Percentiles rank a stretch among this genome's conserved stretches.
Evolutionary conservation across 1,140 invertebrate species (phyloP).

Genomic region (Parapsyche elsis): DNA sequence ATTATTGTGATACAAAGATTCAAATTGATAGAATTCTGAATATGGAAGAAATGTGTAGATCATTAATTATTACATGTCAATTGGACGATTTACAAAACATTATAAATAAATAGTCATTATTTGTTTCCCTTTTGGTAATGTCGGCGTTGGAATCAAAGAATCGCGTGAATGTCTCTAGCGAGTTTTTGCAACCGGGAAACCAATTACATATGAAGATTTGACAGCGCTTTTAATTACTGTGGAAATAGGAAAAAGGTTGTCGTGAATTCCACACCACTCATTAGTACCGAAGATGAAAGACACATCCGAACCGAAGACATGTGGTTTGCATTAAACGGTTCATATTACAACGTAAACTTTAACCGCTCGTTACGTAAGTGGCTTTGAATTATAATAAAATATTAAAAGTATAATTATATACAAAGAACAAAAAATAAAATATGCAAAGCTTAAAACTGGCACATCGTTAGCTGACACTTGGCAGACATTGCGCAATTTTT

Average conservation of each 20-base stretch:
- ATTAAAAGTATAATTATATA: neutral
- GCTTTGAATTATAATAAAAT: neutral
- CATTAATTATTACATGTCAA: neutral
- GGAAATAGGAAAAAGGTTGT: neutral
- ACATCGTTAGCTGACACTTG: neutral
- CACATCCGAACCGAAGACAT: constrained; percentile 32
- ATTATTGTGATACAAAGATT: no score
- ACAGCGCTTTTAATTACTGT: constrained; percentile 27
- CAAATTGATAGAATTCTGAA: no score
- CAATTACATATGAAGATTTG: constrained; percentile 30
- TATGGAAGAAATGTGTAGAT: neutral
- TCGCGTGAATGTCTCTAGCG: neutral
- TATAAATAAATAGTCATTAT: neutral
- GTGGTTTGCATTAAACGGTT: constrained; percentile 12
- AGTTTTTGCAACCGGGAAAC: constrained; percentile 25
- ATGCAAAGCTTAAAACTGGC: no score
- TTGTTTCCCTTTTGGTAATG: neutral
- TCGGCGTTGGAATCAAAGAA: neutral
- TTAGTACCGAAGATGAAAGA: constrained; percentile 32
- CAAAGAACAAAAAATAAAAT: neutral
- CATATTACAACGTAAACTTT: neutral
- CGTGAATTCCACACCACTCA: constrained; percentile 10
- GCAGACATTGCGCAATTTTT: neutral
- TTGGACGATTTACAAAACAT: constrained; percentile 14
- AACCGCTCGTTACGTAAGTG: neutral